A percentile compares a stretch with the other conserved stretches of the same genome.
Conservation (phyloP, 2,797 vertebrate genomes). For the Smutsia temminckii region DNA sequence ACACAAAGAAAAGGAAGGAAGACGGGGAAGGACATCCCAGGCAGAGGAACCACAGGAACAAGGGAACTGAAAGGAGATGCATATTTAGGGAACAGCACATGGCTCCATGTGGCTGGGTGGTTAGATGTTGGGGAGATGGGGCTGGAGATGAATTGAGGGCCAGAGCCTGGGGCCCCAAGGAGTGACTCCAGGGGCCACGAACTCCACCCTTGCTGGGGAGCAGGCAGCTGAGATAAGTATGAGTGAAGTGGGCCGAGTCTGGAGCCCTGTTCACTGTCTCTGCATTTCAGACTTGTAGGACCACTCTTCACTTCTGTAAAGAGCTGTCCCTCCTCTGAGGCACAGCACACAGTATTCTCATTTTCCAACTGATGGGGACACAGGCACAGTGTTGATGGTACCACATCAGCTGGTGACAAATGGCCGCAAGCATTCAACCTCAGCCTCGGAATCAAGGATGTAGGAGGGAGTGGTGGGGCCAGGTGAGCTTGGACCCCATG, state of each 20-base stretch:
- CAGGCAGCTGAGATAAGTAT: not conserved
- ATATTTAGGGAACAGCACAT: rapidly evolving
- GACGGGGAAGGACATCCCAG: not conserved
- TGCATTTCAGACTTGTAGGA: rapidly evolving
- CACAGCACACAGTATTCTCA: not conserved
- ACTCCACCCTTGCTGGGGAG: not conserved
- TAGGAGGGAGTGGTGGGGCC: not conserved
- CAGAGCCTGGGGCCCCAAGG: too few species aligned
- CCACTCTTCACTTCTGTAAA: not conserved
- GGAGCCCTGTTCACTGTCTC: not conserved
- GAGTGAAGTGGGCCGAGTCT: not conserved
- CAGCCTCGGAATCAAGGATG: not conserved
- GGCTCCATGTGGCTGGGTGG: rapidly evolving
- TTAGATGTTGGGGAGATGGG: not conserved
- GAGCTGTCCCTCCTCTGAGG: not conserved
- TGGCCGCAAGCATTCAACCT: not conserved
- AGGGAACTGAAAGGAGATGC: not conserved
- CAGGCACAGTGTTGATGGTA: rapidly evolving
- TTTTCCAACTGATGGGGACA: not conserved
- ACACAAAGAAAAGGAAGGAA: not conserved
- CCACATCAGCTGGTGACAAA: not conserved
- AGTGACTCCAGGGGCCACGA: not conserved
- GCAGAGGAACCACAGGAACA: not conserved
- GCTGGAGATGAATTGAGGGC: not conserved
- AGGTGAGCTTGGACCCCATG: not conserved